Evolutionary conservation across 2,888 invertebrate species (phyloP).

Genomic region (Muscina levida): DNA sequence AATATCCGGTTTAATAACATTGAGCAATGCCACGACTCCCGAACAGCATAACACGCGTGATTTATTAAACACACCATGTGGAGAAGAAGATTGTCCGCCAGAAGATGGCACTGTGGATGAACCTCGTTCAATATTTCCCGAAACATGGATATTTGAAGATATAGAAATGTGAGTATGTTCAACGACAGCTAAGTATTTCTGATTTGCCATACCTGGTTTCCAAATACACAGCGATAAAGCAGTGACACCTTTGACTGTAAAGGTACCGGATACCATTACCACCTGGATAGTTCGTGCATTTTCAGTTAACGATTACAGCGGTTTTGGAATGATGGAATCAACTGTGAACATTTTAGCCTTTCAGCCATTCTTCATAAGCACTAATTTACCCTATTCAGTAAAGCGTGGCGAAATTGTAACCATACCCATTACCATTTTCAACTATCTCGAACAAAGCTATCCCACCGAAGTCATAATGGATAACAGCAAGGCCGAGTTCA

Average conservation of each 20-base stretch:
- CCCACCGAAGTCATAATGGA: slow-evolving; percentile 90
- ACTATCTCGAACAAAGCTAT: slow-evolving; percentile 88
- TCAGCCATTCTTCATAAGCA: slow-evolving; percentile 87
- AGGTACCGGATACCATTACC: slow-evolving; percentile 88
- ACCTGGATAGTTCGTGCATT: slow-evolving; percentile 91
- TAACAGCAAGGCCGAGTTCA: slow-evolving; percentile 87
- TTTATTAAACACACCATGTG: slow-evolving; percentile 70
- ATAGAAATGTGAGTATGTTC: slow-evolving; percentile 48
- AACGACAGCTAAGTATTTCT: no score
- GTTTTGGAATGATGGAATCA: slow-evolving; percentile 85
- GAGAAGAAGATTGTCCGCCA: not conserved
- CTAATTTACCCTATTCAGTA: slow-evolving; percentile 88
- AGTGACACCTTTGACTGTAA: slow-evolving; percentile 66
- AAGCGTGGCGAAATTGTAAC: slow-evolving; percentile 91
- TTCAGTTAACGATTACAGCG: slow-evolving; percentile 85
- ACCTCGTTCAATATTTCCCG: slow-evolving; percentile 79
- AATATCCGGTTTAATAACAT: slow-evolving; percentile 73
- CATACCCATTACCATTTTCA: slow-evolving; percentile 91
- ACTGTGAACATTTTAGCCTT: slow-evolving; percentile 84
- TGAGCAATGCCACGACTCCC: slow-evolving; percentile 77
- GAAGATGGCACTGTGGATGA: not conserved
- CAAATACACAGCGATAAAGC: slow-evolving; percentile 24
- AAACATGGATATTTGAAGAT: slow-evolving; percentile 86
- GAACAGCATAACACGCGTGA: no score
- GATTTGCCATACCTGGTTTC: no score